Conservation (phyloP, 1,140 invertebrate species). For the Drosophila persimilis region DNA sequence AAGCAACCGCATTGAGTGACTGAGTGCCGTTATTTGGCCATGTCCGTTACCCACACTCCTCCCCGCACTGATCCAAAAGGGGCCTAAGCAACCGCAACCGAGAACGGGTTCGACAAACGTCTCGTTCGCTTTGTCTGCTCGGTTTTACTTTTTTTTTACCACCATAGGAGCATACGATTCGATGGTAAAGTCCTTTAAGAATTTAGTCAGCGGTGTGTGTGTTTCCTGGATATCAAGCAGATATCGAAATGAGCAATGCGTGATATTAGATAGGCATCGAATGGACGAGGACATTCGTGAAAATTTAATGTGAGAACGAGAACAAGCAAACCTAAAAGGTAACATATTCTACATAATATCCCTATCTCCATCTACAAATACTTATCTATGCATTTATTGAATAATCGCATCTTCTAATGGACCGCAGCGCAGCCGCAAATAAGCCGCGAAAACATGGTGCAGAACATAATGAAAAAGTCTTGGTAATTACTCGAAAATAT, state of each 20-base stretch:
- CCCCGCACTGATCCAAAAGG: conserved; percentile 1
- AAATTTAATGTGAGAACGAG: no score
- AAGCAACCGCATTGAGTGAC: conserved; percentile 55
- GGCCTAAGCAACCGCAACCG: conserved; percentile 62
- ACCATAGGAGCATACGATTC: conserved; percentile 13
- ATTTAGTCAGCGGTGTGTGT: conserved; percentile 25
- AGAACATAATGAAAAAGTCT: conserved; percentile 47
- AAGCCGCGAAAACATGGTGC: conserved; percentile 23
- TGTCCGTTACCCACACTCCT: background rate
- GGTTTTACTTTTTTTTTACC: conserved; percentile 22
- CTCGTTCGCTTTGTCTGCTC: conserved; percentile 44
- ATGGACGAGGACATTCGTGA: background rate
- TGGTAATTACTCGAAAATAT: conserved; percentile 62
- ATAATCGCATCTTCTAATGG: conserved; percentile 5
- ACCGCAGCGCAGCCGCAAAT: conserved; percentile 4
- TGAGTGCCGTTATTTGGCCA: conserved; percentile 50
- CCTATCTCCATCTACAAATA: no score
- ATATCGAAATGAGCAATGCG: conserved; percentile 24
- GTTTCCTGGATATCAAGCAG: conserved; percentile 1
- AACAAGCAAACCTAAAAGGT: no score
- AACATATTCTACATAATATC: no score
- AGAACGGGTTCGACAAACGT: conserved; percentile 47
- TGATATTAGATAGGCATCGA: background rate
- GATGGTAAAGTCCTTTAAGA: conserved; percentile 39
- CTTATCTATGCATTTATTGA: background rate